Base-by-base conservation (phyloP, 2,888 invertebrate species). In the Tiphia femorata region DNA sequence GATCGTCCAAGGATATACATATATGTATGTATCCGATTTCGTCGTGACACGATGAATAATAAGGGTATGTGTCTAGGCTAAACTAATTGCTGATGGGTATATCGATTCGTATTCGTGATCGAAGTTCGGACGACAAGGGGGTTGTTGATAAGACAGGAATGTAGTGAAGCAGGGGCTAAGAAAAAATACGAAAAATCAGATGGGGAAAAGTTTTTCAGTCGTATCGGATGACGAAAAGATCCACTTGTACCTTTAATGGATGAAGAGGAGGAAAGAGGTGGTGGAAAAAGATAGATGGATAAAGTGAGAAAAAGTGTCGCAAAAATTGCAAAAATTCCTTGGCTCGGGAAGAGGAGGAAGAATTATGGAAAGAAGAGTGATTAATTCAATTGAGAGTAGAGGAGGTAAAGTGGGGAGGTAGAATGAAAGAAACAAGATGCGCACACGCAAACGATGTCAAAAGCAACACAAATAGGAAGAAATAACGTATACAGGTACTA, bases 51-150 rank as follows among this genome's bases (percentile, higher is more conserved):
- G 42, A 50, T 12, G n/a, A n/a, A n/a, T n/a, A n/a, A n/a, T n/a
- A 41, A 48, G 50, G 54, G 44, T 44, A 55, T 60, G n/a, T n/a
- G 57, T 58, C 54, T 49, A 63, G 52, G 63, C 58, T 61, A 62
- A 60, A 61, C 58, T 63, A 63, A 61, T 61, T 61, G 61, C 61
- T 58, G 61, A 38, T 43, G 35, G 38, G 46, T 30, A n/a, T 49
- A 29, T 50, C 27, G 30, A 10, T 19, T 46, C 33, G 46, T 17
- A 47, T 20, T 35, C 25, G 21, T 23, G 29, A 37, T 7, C 30
- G 42, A 42, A 29, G 25, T 25, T 25, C 8, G 25, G 25, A 37
- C n/a, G 21, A 14, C 20, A 10, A 40, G 12, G 14, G n/a, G 3
- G 1, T 21, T 3, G 7, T 21, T n/a, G 12, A 10, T 20, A 2